A percentile compares a stretch with the other conserved stretches of the same genome.
These are phyloP conservation scores for Sepioteuthis lessoniana DNA, from an alignment of 2,888 invertebrate species.

Conservation along the genomic window DNA sequence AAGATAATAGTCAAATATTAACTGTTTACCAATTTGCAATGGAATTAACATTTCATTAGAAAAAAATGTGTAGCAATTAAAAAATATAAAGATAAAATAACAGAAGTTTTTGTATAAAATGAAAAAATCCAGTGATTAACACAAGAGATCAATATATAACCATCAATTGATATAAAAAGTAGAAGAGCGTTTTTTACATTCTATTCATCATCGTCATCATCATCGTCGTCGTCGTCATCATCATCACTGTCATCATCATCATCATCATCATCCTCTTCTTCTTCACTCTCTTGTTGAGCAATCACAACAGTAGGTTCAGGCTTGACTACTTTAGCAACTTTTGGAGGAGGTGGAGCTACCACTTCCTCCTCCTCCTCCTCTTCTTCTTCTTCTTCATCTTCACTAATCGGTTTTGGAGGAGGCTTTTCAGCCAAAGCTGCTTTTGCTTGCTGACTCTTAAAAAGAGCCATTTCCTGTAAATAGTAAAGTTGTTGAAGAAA, in stretches of 20 bases:
- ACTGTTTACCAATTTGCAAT: too few species aligned
- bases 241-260: slow-evolving; percentile 62
- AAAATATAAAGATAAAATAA: too few species aligned
- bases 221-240: slow-evolving; percentile 52
- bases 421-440: slow-evolving; percentile 52
- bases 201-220: slow-evolving; percentile 43
- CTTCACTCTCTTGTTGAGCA: background rate
- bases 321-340: background rate
- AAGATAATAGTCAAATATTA: too few species aligned
- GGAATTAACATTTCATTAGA: too few species aligned
- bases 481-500: slow-evolving; percentile 10
- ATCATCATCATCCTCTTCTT: slow-evolving; percentile 53
- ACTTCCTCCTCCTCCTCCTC: slow-evolving; percentile 63
- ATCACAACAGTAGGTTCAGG: background rate
- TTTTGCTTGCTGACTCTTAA: slow-evolving; percentile 54
- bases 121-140: too few species aligned
- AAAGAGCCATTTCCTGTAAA: slow-evolving; percentile 63
- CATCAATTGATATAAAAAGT: slow-evolving; percentile 51
- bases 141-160: slow-evolving; percentile 39
- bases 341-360: background rate
- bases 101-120: too few species aligned
- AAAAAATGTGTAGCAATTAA: too few species aligned
- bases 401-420: slow-evolving; percentile 50
- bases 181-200: slow-evolving; percentile 3
- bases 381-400: slow-evolving; percentile 54